Base-by-base conservation (phyloP, 2,113 vertebrate genomes). In the Thymallus thymallus region DNA sequence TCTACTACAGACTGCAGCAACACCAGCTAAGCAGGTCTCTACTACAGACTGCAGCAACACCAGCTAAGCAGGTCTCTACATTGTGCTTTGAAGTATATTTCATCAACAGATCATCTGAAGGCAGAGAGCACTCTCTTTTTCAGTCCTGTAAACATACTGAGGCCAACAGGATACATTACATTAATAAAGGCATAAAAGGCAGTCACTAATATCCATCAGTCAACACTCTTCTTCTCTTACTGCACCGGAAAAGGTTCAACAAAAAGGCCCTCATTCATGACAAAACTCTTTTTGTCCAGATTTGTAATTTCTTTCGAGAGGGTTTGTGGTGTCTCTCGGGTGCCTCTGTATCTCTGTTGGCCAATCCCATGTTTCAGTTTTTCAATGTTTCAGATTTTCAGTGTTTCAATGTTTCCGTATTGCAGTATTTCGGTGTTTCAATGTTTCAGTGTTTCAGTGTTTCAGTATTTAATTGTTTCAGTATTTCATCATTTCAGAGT, bases 1-100 rank as follows among this genome's bases (percentile, higher is more conserved):
- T n/a, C n/a, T n/a, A n/a, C n/a, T n/a, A n/a, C n/a, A n/a, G n/a
- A n/a, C n/a, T n/a, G n/a, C n/a, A n/a, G n/a, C n/a, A n/a, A n/a
- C n/a, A n/a, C n/a, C n/a, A n/a, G n/a, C n/a, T n/a, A n/a, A n/a
- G n/a, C n/a, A n/a, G n/a, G n/a, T n/a, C n/a, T n/a, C n/a, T n/a
- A n/a, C n/a, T n/a, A n/a, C n/a, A n/a, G n/a, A n/a, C n/a, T n/a
- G n/a, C n/a, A n/a, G n/a, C n/a, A n/a, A n/a, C n/a, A n/a, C n/a
- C n/a, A n/a, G n/a, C n/a, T n/a, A n/a, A n/a, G n/a, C n/a, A n/a
- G n/a, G 71, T 78, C 74, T 82, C 55, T 69, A 76, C 41, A 12
- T 69, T 74, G 56, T 0, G 14, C 83, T 88, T 87, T 86, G 81
- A 89, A 84, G 81, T 75, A 58, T 78, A 76, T 86, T 88, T 87